These are phyloP conservation scores for Bedellia somnulentella DNA, from an alignment of 2,888 invertebrate genomes.

Conservation along the genomic window DNA sequence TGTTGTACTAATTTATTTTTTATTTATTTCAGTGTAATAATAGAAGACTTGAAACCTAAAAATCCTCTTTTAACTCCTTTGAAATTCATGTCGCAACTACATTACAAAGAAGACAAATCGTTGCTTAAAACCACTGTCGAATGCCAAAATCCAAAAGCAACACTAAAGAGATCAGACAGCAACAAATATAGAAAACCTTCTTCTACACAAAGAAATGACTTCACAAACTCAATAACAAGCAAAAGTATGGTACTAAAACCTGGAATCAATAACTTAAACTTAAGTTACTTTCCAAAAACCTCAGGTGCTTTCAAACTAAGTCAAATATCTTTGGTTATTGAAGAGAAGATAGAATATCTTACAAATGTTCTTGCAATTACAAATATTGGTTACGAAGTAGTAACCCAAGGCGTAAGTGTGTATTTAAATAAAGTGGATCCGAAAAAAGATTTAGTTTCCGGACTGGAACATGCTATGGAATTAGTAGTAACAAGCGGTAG, in stretches of 20 bases:
- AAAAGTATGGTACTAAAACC: constrained; percentile 61
- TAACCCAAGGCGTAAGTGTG: constrained; percentile 50
- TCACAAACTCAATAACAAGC: constrained; percentile 58
- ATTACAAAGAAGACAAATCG: constrained; percentile 81
- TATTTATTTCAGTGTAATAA: constrained; percentile 44
- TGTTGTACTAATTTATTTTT: no score
- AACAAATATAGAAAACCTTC: constrained; percentile 70
- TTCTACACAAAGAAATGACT: constrained; percentile 67
- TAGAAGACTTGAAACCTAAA: constrained; percentile 64
- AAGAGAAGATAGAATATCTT: constrained; percentile 71
- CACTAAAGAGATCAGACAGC: constrained; percentile 72
- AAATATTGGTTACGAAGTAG: constrained; percentile 58
- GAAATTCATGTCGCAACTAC: constrained; percentile 69
- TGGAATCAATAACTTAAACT: constrained; percentile 64
- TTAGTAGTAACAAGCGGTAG: constrained; percentile 79
- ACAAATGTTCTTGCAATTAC: constrained; percentile 63
- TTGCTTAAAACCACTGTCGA: constrained; percentile 75
- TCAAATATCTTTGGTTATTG: constrained; percentile 67
- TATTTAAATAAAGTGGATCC: constrained; percentile 51
- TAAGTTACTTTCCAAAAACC: constrained; percentile 63
- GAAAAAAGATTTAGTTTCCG: constrained; percentile 76
- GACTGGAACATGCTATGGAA: constrained; percentile 76
- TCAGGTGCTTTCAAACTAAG: constrained; percentile 71
- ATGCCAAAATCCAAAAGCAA: constrained; percentile 66
- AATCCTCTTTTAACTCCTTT: constrained; percentile 63